Base-by-base conservation (phyloP, 2,113 vertebrate genomes). In the Rhinichthys klamathensis region DNA sequence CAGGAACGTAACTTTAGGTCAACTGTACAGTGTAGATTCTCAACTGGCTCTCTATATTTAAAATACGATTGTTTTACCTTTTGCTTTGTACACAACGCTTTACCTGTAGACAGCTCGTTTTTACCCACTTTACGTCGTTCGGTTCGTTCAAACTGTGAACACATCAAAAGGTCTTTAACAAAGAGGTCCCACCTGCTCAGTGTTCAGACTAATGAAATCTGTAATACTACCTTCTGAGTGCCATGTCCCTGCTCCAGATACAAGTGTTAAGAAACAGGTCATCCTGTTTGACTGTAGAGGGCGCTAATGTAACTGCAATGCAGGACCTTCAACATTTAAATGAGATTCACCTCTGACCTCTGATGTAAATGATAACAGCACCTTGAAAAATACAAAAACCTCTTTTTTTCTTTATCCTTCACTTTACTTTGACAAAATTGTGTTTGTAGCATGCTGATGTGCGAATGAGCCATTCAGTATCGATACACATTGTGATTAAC, bases 91-190 rank as follows among this genome's bases (percentile, higher is more conserved):
- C 69, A 84, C 54, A 54, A 85, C 77, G 85, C 88, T 90, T 89
- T 88, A 82, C 84, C 82, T 82, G 83, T 87, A 72, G 80, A 69
- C 85, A 70, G 90, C 84, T 85, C 88, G 88, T 82, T 82, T 80
- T 92, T 84, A 41, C 69, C 72, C n/a, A 49, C 74, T 76, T 76
- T 54, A 27, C 84, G 70, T 82, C 84, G 88, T 82, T 87, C 65
- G 83, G 92, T 93, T 89, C 88, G 80, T 92, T 92, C 83, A 93
- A 93, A 89, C 92, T 94, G 92, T 93, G 93, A 94, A 93, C 87
- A 88, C 87, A 72, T 90, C 88, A 65, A 85, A 90, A 90, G 76
- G 80, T 81, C 87, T 76, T 54, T 23, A 23, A 51, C 76, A 80
- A 85, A 73, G 72, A n/a, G 75, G 81, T 79, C 73, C 58, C 46